phyloP scores from a whole-genome alignment of 2,113 vertebrate species.

The Macquaria australasica region DNA sequence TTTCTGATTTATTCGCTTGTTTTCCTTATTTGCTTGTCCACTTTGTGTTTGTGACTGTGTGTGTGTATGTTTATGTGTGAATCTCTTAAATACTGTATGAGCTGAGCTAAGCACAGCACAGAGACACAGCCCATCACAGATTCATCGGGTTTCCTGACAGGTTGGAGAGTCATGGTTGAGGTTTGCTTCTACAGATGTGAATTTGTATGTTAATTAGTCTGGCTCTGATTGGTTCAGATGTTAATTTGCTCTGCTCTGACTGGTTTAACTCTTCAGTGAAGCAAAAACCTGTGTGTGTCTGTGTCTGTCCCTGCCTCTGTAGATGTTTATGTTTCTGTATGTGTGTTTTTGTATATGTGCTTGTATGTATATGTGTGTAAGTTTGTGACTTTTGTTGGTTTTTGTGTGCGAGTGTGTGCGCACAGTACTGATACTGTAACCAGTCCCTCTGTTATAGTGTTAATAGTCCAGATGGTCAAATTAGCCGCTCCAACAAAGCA shows the following conservation, averaged over 20 bases:
- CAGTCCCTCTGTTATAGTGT: constrained; percentile 76
- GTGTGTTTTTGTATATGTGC: constrained; percentile 7
- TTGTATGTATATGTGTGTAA: constrained; percentile 19
- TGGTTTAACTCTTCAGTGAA: constrained; percentile 52
- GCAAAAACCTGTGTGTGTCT: constrained; percentile 20
- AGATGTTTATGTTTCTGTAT: constrained; percentile 4
- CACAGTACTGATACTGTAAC: constrained; percentile 70
- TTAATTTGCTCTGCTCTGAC: constrained; percentile 63
- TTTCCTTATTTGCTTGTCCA: constrained; percentile 40
- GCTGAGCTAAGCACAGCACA: constrained; percentile 18
- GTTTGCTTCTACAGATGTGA: constrained; percentile 63
- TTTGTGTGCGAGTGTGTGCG: constrained; percentile 33
- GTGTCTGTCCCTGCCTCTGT: constrained; percentile 1
- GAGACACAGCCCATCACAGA: constrained; percentile 12
- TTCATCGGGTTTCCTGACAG: constrained; percentile 51
- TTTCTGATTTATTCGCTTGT: constrained; percentile 12
- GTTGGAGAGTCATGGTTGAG: constrained; percentile 51
- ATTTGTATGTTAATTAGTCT: constrained; percentile 59
- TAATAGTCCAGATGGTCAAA: constrained; percentile 83
- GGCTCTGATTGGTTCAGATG: constrained; percentile 56
- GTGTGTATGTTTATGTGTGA: constrained; percentile 36
- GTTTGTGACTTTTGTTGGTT: constrained; percentile 17
- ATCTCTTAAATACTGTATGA: constrained; percentile 24
- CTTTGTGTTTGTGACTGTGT: constrained; percentile 24
- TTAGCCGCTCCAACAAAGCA: constrained; percentile 85